A percentile compares a stretch with the other conserved stretches of the same genome.
These are phyloP conservation scores for Tyria jacobaeae DNA, from an alignment of 2,888 invertebrate genomes.

Conservation along the genomic window DNA sequence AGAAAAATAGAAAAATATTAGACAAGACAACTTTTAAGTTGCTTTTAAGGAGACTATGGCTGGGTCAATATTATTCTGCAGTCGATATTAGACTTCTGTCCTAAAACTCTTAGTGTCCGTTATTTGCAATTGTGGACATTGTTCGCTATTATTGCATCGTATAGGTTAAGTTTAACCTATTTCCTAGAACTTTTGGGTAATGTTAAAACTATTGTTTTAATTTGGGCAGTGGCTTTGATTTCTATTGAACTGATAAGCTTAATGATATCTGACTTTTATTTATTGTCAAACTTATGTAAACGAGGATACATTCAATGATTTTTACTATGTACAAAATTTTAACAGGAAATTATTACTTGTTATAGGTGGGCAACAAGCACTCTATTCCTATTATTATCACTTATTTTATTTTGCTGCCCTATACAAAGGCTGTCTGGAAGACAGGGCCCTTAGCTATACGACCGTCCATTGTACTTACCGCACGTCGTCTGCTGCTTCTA, in stretches of 20 bases:
- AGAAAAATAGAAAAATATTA: too few relatives aligned
- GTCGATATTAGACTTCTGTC: slow-evolving; percentile 35
- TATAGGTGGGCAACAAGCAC: too few relatives aligned
- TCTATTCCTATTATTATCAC: too few relatives aligned
- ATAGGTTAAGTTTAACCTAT: slow-evolving; percentile 48
- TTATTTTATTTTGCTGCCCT: too few relatives aligned
- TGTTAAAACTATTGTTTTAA: slow-evolving; percentile 39
- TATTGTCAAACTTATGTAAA: not conserved
- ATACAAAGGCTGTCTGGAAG: too few relatives aligned
- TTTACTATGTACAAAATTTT: not conserved
- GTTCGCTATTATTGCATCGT: slow-evolving; percentile 49
- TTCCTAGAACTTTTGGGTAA: slow-evolving; percentile 37
- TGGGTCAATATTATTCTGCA: too few relatives aligned
- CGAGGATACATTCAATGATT: not conserved
- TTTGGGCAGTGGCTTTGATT: slow-evolving; percentile 35
- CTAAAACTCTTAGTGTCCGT: slow-evolving; percentile 10
- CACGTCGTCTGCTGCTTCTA: too few relatives aligned
- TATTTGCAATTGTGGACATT: slow-evolving; percentile 50
- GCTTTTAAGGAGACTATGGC: too few relatives aligned
- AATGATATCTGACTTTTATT: slow-evolving; percentile 1
- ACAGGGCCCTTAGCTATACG: too few relatives aligned
- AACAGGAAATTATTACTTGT: not conserved
- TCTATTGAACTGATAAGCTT: slow-evolving; percentile 18
- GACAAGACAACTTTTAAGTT: too few relatives aligned
- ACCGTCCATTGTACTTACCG: too few relatives aligned